phyloP scores from a whole-genome alignment of 2,888 invertebrate genomes.

The Polietes domitor region DNA sequence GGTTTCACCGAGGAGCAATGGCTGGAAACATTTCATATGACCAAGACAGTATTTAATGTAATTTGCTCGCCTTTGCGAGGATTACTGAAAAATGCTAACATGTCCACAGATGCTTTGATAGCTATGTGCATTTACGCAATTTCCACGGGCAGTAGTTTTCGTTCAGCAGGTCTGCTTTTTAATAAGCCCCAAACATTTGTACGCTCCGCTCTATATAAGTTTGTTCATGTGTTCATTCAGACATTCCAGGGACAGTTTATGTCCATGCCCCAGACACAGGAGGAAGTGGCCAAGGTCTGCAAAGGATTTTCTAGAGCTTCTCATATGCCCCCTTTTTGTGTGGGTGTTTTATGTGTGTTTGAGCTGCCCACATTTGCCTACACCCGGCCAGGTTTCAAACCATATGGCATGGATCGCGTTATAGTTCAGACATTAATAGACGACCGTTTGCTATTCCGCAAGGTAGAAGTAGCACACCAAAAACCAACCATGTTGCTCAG shows the following conservation, averaged over 20 bases:
- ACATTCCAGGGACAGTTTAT: conserved; percentile 72
- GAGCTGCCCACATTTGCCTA: conserved; percentile 72
- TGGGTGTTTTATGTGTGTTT: conserved; percentile 77
- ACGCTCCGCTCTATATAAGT: conserved; percentile 75
- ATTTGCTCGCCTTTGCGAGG: conserved; percentile 72
- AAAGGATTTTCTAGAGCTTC: conserved; percentile 74
- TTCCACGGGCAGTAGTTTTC: conserved; percentile 76
- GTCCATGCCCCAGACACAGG: conserved; percentile 74
- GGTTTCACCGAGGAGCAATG: conserved; percentile 72
- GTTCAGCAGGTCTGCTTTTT: conserved; percentile 74
- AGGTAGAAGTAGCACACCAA: conserved; percentile 74
- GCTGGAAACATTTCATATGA: conserved; percentile 75
- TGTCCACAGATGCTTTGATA: conserved; percentile 74
- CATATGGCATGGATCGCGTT: conserved; percentile 69
- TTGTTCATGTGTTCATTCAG: conserved; percentile 74
- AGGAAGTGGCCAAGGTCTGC: conserved; percentile 69
- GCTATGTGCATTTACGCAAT: conserved; percentile 76
- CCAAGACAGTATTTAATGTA: conserved; percentile 73
- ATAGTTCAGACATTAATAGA: conserved; percentile 77
- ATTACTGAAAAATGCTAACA: conserved; percentile 67
- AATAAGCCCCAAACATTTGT: conserved; percentile 74
- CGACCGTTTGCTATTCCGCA: conserved; percentile 77
- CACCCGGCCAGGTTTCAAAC: conserved; percentile 65
- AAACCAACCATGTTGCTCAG: conserved; percentile 71
- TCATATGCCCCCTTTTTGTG: conserved; percentile 75